Base-by-base conservation (phyloP, 2,888 invertebrate genomes). In the Brachypterus glaber region DNA sequence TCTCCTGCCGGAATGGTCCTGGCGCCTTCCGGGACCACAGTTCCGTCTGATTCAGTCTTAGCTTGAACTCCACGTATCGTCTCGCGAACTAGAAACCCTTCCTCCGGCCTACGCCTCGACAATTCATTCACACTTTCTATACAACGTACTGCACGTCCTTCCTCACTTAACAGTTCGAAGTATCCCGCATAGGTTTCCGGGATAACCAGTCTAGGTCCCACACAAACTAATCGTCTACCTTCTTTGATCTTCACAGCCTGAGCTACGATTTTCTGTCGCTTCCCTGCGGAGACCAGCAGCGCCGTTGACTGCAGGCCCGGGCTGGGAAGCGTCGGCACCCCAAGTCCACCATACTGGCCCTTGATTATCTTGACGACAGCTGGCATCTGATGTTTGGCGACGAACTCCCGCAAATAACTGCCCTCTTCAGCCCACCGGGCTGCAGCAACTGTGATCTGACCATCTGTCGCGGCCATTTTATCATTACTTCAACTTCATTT, bases 131-230 rank as follows among this genome's bases (percentile, higher is more conserved):
- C 91, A 45, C 83, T 85, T 61, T 90, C 88, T 56, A 93, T 86
- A 53, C 91, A 88, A 45, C 88, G 74, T 5, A 91, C 89, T 15
- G 91, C 86, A 51, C 88, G 73, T 0, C 93, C 93, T 65, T 95
- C 92, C 67, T 95, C 93, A 59, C 91, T 92, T 18, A 95, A 70
- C 34, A 95, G 74, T 65, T 95, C 93, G 63, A 95, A 95, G 67
- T 86, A 93, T 5, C 95, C 95, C 48, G 82, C 74, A 63, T 91
- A 93, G 1, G 83, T 79, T 54, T 91, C 85, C 4, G 95, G 93
- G 43, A 95, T 90, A 35, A 89, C 83, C 46, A 93, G 74, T 58
- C 90, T 76, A 4, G 86, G 85, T 30, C 83, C 81, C 16, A 87
- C 79, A 52, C 82, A 81, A 21, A 84, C 82, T 56, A 86, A 78